Evolutionary conservation across 1,140 invertebrate species (phyloP).

Genomic region (Ephestia elutella): DNA sequence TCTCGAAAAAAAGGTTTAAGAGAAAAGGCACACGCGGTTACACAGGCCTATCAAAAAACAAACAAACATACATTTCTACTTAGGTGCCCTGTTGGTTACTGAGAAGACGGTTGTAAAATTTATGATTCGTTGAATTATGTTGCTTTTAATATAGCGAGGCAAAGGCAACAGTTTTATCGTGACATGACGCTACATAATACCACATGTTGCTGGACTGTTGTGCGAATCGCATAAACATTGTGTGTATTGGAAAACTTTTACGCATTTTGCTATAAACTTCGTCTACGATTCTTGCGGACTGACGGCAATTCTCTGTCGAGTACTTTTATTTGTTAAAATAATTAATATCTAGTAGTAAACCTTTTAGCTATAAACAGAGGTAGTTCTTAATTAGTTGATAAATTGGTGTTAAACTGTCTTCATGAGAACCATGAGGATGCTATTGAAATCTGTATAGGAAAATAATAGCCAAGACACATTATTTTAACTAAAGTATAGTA

Average conservation of each 20-base stretch:
- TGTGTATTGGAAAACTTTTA: neutral
- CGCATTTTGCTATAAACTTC: neutral
- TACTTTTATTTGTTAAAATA: too few species aligned
- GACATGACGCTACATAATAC: neutral
- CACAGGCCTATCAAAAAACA: slow-evolving; percentile 71
- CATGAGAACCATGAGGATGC: too few species aligned
- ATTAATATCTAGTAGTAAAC: too few species aligned
- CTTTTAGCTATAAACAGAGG: too few species aligned
- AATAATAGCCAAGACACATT: too few species aligned
- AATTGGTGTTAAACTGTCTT: too few species aligned
- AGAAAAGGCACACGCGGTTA: slow-evolving; percentile 65
- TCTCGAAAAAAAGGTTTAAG: slow-evolving; percentile 54
- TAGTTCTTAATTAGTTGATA: too few species aligned
- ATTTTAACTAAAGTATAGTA: too few species aligned
- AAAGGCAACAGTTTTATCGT: slow-evolving; percentile 13
- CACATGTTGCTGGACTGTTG: neutral
- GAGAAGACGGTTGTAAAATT: slow-evolving; percentile 65
- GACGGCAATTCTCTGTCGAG: too few species aligned
- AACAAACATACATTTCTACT: slow-evolving; percentile 69
- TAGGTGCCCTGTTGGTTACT: slow-evolving; percentile 58
- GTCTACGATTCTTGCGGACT: neutral
- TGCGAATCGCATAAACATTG: neutral
- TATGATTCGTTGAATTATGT: slow-evolving; percentile 66
- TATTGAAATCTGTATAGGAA: too few species aligned
- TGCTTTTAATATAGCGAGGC: slow-evolving; percentile 39